Evolutionary conservation across 1,140 invertebrate genomes (phyloP), one percentile per base, ranked within the genome.

Genomic region (silkworm (Bombyx mori)): DNA sequence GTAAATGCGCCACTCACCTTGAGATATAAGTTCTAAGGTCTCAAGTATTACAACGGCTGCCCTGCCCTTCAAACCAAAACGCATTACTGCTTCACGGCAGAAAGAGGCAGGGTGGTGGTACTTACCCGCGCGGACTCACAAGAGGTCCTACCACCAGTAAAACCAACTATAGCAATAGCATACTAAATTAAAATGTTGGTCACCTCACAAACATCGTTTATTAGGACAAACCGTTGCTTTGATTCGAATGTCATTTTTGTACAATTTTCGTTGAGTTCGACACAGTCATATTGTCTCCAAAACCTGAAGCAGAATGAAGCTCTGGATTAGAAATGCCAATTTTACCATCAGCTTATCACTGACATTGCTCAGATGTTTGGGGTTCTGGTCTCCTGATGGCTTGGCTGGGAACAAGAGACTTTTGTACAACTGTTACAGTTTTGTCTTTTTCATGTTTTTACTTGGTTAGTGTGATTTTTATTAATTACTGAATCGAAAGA

Each of bases 321-420:
- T 63, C 22, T 42, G 58, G 0, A 54, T 65, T 10, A 56, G 47
- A 46, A 67, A 67, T 44, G 53, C 48, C 2, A 63, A 56, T 35
- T 42, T 56, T 8, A 65, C 69, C 8, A 52, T 69, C 8, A 50
- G 58, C 4, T 45, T 68, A 22, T 65, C 66, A 1, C 53, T 70
- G 6, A 68, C 68, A 9, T 59, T 54, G n/a, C 45, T 75, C 7
- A 66, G 63, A 48, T 6, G 65, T 7, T 54, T 61, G 6, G 76
- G 76, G 8, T 70, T 75, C 47, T 79, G 76, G 76, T 52, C 63
- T 4, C 72, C 76, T 12, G 54, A 61, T n/a, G 44, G 52, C 1
- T 18, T 68, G 7, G 45, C 9, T 0, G 51, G 48, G 26, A 50
- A 51, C 45, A 62, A 60, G 43, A 57, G 52, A 8, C 7, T 26